Evolutionary conservation across 2,797 vertebrate genomes (phyloP), one percentile per base, ranked within the genome.

Genomic region (Avahi laniger): DNA sequence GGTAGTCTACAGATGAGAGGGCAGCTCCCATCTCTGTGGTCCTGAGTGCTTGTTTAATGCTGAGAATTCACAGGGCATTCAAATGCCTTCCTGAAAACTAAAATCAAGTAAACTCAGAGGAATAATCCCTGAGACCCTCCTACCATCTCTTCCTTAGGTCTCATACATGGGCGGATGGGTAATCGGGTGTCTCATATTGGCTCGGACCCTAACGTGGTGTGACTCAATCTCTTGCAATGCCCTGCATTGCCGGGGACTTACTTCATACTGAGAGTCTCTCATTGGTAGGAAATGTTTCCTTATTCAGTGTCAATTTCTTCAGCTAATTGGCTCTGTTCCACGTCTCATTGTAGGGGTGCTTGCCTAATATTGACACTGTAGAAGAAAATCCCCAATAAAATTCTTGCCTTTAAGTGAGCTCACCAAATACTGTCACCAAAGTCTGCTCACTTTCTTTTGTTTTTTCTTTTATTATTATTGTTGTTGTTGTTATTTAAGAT

Each of bases 251-350:
- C 59, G 28, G 63, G 70, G 50, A 79, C 91, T 84, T 48, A 59
- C 46, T 93, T 95, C 88, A 91, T 72, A 4, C 10, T n/a, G 35
- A 59, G 69, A 75, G 73, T 46, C 67, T 90, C 73, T 89, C 43
- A 33, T 30, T 18, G n/a, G 54, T 76, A 89, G 93, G 94, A 80
- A 85, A 38, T 18, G 84, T 75, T 94, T 95, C 95, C 95, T 97
- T 89, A 87, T 63, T 89, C 91, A 93, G 89, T 93, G 70, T 94
- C 85, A 70, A 17, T 94, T 93, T 93, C 96, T 83, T 61, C 61
- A 84, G 93, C 38, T 24, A 52, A 41, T 67, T 57, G 95, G 95
- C 97, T 63, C 28, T 13, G 0, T 82, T 73, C 92, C 91, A 65
- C 7, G 22, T 50, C 63, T 87, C 65, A 54, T 10, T 20, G 46